A percentile compares a stretch with the other conserved stretches of the same genome.
Evolutionary conservation across 2,888 invertebrate genomes (phyloP).

Genomic region (Argyresthia goedartella): DNA sequence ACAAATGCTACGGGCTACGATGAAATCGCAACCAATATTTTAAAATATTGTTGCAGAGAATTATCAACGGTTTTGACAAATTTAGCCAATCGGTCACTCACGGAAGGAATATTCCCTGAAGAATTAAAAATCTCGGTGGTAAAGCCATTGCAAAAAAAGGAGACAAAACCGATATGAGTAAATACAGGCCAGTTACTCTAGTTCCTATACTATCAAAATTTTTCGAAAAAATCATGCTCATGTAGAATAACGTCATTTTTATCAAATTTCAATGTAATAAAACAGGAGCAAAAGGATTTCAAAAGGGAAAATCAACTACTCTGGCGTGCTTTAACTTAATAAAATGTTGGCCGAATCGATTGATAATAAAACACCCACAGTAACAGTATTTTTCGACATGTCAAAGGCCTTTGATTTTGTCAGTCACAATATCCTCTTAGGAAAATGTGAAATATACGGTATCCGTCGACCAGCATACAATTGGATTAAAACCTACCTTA

Average conservation of each 20-base stretch:
- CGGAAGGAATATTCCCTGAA: not conserved
- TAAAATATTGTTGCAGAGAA: not conserved
- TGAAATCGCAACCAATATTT: not conserved
- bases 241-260: not conserved
- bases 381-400: constrained; percentile 16
- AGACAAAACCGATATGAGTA: constrained; percentile 7
- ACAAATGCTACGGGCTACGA: not conserved
- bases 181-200: constrained; percentile 12
- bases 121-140: constrained; percentile 8
- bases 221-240: not conserved
- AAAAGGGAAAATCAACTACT: constrained; percentile 6
- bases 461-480: constrained; percentile 10
- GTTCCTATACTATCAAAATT: constrained; percentile 9
- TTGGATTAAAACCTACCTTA: constrained; percentile 12
- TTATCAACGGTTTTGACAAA: not conserved
- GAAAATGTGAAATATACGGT: constrained; percentile 11
- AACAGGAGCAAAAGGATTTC: constrained; percentile 1
- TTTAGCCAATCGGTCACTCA: not conserved
- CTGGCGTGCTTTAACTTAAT: constrained; percentile 10
- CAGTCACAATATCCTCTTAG: constrained; percentile 8
- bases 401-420: constrained; percentile 16
- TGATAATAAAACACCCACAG: constrained; percentile 11
- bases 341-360: constrained; percentile 4
- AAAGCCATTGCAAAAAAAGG: constrained; percentile 11
- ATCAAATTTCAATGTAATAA: not conserved